Conservation (phyloP, 2,888 invertebrate genomes). For the Zeuzera pyrina region DNA sequence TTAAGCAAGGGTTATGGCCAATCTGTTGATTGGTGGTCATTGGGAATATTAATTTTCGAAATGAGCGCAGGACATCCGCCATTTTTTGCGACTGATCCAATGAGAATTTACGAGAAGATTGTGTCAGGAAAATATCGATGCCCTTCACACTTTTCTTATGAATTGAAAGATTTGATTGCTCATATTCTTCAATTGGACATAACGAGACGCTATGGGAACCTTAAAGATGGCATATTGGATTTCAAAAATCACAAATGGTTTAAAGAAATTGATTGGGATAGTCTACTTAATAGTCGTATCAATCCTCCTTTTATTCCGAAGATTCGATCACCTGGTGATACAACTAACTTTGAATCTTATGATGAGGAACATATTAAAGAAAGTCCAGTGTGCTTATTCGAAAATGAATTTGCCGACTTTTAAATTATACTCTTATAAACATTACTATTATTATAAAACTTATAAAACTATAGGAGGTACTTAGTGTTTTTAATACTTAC, state of each 20-base stretch:
- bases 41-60: constrained; percentile 90
- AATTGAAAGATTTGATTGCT: constrained; percentile 85
- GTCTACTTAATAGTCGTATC: constrained; percentile 83
- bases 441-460: too few species aligned
- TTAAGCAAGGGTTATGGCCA: constrained; percentile 92
- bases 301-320: constrained; percentile 77
- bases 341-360: constrained; percentile 80
- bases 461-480: too few species aligned
- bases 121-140: constrained; percentile 90
- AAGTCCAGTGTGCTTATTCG: constrained; percentile 67
- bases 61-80: constrained; percentile 95
- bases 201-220: constrained; percentile 83
- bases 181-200: constrained; percentile 80
- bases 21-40: constrained; percentile 97
- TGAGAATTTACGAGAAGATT: constrained; percentile 96
- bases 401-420: constrained; percentile 80
- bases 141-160: constrained; percentile 84
- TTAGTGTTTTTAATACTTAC: too few species aligned
- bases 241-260: constrained; percentile 97
- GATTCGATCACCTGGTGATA: constrained; percentile 75
- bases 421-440: too few species aligned
- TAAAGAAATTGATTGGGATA: constrained; percentile 88
- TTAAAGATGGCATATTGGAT: constrained; percentile 90
- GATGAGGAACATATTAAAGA: constrained; percentile 67
- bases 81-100: constrained; percentile 93